A percentile compares a stretch with the other conserved stretches of the same genome.
Evolutionary conservation across 2,888 invertebrate genomes (phyloP).

Genomic region (Junonia oenone): DNA sequence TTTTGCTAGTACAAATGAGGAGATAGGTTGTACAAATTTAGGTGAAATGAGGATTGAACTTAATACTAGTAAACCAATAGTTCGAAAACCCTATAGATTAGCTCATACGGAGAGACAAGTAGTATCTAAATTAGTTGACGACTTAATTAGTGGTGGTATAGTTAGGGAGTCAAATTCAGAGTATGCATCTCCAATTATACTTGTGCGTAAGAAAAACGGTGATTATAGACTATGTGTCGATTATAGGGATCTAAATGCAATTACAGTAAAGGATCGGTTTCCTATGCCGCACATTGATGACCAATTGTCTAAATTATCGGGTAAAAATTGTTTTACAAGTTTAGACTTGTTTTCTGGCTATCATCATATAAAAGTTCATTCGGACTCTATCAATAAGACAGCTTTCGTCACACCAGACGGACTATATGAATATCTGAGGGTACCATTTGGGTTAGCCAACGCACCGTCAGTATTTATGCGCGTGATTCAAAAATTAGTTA

Average conservation of each 20-base stretch:
- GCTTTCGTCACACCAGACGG: conserved; percentile 30
- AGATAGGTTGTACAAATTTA: conserved; percentile 31
- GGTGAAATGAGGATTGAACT: conserved; percentile 24
- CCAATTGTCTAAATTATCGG: conserved; percentile 29
- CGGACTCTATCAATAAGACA: conserved; percentile 27
- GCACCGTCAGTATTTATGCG: conserved; percentile 31
- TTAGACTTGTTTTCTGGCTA: conserved; percentile 31
- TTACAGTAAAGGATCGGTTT: conserved; percentile 27
- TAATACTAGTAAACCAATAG: conserved; percentile 23
- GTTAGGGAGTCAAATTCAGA: conserved; percentile 30
- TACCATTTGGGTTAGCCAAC: conserved; percentile 33
- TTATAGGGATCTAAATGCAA: conserved; percentile 13
- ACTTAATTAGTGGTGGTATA: conserved; percentile 31
- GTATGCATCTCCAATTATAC: conserved; percentile 32
- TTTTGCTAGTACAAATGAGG: conserved; percentile 26
- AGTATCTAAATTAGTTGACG: conserved; percentile 22
- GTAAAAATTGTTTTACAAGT: conserved; percentile 30
- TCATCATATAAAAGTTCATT: conserved; percentile 25
- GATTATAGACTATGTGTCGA: conserved; percentile 34
- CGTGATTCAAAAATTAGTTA: conserved; percentile 17
- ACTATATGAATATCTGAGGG: conserved; percentile 28
- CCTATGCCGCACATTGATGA: conserved; percentile 35
- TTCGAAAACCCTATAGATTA: conserved; percentile 28
- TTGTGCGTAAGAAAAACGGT: conserved; percentile 33
- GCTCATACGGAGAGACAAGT: conserved; percentile 26